A percentile compares a stretch with the other conserved stretches of the same genome.
Evolutionary conservation across 2,113 vertebrate species (phyloP).

Genomic region (Pollachius pollachius): DNA sequence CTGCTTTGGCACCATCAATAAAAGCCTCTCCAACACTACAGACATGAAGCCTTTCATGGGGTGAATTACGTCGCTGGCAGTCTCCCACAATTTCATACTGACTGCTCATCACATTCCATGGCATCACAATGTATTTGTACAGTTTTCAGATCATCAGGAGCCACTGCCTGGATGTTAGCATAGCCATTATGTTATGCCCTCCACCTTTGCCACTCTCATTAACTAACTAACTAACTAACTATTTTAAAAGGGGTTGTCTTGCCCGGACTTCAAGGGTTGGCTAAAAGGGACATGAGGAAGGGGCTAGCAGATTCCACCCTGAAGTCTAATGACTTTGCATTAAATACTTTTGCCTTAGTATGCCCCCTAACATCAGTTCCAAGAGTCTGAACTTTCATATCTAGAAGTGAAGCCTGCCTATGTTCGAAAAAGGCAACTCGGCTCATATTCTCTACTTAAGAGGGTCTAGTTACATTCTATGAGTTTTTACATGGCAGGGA

Average conservation of each 20-base stretch:
- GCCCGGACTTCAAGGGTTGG: background rate
- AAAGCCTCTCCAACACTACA: too few relatives aligned
- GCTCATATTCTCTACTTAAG: background rate
- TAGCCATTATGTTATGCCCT: background rate
- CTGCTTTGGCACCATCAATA: too few relatives aligned
- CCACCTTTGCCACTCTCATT: background rate
- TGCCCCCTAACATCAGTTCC: background rate
- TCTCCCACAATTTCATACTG: background rate
- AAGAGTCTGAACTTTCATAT: too few relatives aligned
- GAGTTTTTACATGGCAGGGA: background rate
- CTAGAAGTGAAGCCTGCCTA: background rate
- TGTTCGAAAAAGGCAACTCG: background rate
- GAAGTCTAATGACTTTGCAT: background rate
- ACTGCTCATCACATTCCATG: background rate
- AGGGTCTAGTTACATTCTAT: background rate
- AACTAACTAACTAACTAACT: background rate
- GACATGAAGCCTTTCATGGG: background rate
- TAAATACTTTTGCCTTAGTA: background rate
- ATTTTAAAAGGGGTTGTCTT: background rate
- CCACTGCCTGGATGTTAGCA: background rate
- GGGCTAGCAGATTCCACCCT: background rate
- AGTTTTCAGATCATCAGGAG: background rate
- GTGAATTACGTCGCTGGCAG: background rate
- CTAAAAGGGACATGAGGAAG: too few relatives aligned
- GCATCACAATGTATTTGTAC: background rate